Percentiles rank a stretch among this genome's conserved stretches.
phyloP scores from a whole-genome alignment of 2,797 vertebrate species.

The Pseudocheirus occidentalis region DNA sequence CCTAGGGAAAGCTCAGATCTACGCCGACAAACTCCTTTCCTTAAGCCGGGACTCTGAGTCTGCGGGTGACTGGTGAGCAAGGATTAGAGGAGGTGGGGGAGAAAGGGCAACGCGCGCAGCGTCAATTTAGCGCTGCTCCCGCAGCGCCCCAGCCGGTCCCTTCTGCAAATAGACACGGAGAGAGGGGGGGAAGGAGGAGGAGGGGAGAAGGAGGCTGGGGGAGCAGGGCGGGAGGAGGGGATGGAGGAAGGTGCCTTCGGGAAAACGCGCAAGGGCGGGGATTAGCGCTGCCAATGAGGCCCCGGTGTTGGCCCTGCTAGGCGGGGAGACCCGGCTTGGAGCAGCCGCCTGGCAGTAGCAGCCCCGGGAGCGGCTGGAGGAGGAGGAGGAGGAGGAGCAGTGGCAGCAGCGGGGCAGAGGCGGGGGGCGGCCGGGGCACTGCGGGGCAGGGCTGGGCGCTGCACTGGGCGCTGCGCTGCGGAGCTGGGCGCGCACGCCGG shows the following conservation, averaged over 20 bases:
- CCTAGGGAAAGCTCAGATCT: not conserved
- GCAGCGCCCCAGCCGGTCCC: conserved; percentile 3
- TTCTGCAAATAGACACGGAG: not conserved
- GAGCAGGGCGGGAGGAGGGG: conserved; percentile 68
- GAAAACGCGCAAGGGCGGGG: conserved; percentile 78
- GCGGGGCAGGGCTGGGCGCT: conserved; percentile 60
- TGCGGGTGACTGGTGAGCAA: not conserved
- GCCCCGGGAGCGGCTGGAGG: conserved; percentile 64
- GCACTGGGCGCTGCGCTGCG: conserved; percentile 30
- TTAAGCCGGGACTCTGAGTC: not conserved
- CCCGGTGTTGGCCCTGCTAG: conserved; percentile 64
- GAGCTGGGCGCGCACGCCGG: conserved; percentile 67
- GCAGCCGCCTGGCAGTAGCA: conserved; percentile 61
- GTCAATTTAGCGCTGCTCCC: conserved; percentile 46
- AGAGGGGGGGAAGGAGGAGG: not conserved
- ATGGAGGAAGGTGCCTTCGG: conserved; percentile 76
- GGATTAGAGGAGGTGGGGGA: not conserved
- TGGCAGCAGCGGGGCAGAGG: conserved; percentile 61
- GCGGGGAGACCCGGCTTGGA: conserved; percentile 57
- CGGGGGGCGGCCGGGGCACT: conserved; percentile 61
- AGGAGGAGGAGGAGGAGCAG: conserved; percentile 50
- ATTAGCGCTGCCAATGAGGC: conserved; percentile 73
- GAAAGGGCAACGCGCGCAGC: not conserved
- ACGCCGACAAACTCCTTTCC: not conserved
- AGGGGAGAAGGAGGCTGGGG: conserved; percentile 61